These are phyloP conservation scores for Macaca nemestrina DNA, from an alignment of 2,113 vertebrate genomes.

Conservation along the genomic window DNA sequence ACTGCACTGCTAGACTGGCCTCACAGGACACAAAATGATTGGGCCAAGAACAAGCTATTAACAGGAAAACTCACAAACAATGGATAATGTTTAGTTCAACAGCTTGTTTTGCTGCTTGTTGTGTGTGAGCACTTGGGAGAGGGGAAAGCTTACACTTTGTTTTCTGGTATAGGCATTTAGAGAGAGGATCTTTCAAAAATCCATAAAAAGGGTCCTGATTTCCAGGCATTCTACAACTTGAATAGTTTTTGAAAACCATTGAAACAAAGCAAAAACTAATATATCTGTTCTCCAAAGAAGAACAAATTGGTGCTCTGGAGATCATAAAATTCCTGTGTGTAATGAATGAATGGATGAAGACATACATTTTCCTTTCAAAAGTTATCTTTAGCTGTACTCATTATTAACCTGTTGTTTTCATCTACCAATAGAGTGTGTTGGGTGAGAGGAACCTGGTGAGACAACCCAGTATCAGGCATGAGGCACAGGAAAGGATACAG, in stretches of 20 bases:
- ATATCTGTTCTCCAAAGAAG: not conserved
- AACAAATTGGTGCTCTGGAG: not conserved
- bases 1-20: not conserved
- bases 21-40: not conserved
- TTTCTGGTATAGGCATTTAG: slow-evolving; percentile 1
- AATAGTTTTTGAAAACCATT: not conserved
- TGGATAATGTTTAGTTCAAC: not conserved
- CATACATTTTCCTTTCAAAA: not conserved
- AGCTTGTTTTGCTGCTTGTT: not conserved
- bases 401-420: not conserved
- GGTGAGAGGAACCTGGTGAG: not conserved
- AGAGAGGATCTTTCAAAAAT: slow-evolving; percentile 28
- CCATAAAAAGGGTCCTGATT: not conserved
- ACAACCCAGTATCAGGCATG: not conserved
- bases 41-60: not conserved
- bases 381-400: not conserved
- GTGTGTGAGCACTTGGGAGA: not conserved
- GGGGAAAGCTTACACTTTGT: not conserved
- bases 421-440: not conserved
- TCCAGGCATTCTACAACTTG: not conserved
- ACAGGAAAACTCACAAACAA: not conserved
- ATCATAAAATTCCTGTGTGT: not conserved
- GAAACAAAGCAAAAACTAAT: not conserved
- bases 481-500: not conserved
- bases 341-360: not conserved